These are phyloP conservation scores for Sparidentex hasta DNA, from an alignment of 2,797 vertebrate species.

Conservation along the genomic window DNA sequence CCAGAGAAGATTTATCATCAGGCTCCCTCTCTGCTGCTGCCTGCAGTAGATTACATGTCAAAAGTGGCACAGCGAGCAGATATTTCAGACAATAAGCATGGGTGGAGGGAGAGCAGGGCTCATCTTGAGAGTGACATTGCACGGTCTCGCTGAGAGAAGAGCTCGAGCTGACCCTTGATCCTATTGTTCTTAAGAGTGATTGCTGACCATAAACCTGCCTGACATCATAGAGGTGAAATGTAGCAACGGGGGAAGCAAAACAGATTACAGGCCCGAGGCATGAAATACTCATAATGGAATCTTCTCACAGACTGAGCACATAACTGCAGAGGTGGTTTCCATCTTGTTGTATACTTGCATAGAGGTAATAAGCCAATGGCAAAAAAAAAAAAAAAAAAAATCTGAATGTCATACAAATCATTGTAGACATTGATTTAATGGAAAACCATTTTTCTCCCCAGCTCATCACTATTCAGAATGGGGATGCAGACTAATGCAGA, in stretches of 20 bases:
- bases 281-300: slow-evolving; percentile 52
- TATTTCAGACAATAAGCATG: slow-evolving; percentile 79
- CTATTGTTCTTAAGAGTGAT: slow-evolving; percentile 81
- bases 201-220: slow-evolving; percentile 77
- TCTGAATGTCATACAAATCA: slow-evolving; percentile 50
- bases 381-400: slow-evolving; percentile 14
- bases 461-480: slow-evolving; percentile 36
- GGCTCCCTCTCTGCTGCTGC: slow-evolving; percentile 54
- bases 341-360: slow-evolving; percentile 30
- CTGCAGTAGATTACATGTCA: slow-evolving; percentile 82
- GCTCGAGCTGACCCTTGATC: slow-evolving; percentile 73
- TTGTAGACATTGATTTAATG: slow-evolving; percentile 44
- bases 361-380: slow-evolving; percentile 43
- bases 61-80: slow-evolving; percentile 75
- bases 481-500: slow-evolving; percentile 6
- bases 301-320: slow-evolving; percentile 27
- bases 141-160: slow-evolving; percentile 32
- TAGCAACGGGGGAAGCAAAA: slow-evolving; percentile 67
- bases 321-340: slow-evolving; percentile 40
- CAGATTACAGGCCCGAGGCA: slow-evolving; percentile 66
- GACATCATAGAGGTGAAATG: slow-evolving; percentile 75
- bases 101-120: slow-evolving; percentile 35
- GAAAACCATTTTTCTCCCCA: slow-evolving; percentile 9
- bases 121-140: slow-evolving; percentile 68
- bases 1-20: slow-evolving; percentile 69